Conservation (phyloP, 1,140 invertebrate species). For the Diorhabda sublineata region DNA sequence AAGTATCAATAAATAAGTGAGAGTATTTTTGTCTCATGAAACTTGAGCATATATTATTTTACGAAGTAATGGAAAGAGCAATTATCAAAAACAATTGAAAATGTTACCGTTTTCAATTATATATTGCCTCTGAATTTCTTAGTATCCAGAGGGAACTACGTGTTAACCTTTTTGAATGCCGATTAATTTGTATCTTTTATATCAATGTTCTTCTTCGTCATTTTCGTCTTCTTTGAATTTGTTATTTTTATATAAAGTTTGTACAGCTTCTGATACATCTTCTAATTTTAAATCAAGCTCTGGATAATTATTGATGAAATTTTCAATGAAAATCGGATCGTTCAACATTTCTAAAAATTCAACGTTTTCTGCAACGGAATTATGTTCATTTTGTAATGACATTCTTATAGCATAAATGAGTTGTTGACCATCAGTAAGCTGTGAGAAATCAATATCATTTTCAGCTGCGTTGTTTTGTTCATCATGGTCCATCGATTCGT, state of each 20-base stretch:
- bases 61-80: too few species aligned
- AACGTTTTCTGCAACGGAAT: slow-evolving; percentile 71
- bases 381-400: slow-evolving; percentile 84
- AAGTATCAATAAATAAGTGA: too few species aligned
- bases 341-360: slow-evolving; percentile 91
- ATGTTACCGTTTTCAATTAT: too few species aligned
- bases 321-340: slow-evolving; percentile 90
- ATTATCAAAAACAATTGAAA: too few species aligned
- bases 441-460: slow-evolving; percentile 64
- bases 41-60: too few species aligned
- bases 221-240: slow-evolving; percentile 44
- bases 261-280: slow-evolving; percentile 84
- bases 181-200: neutral
- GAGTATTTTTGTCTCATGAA: too few species aligned
- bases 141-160: too few species aligned
- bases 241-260: slow-evolving; percentile 54
- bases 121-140: too few species aligned
- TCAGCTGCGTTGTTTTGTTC: slow-evolving; percentile 39
- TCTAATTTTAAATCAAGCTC: slow-evolving; percentile 92
- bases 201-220: slow-evolving; percentile 36
- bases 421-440: slow-evolving; percentile 97
- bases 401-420: slow-evolving; percentile 98
- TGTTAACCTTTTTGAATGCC: too few species aligned
- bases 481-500: slow-evolving; percentile 46
- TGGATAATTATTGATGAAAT: slow-evolving; percentile 87